Conservation (phyloP, 2,888 invertebrate species). For the Drepanosiphum platanoidis region DNA sequence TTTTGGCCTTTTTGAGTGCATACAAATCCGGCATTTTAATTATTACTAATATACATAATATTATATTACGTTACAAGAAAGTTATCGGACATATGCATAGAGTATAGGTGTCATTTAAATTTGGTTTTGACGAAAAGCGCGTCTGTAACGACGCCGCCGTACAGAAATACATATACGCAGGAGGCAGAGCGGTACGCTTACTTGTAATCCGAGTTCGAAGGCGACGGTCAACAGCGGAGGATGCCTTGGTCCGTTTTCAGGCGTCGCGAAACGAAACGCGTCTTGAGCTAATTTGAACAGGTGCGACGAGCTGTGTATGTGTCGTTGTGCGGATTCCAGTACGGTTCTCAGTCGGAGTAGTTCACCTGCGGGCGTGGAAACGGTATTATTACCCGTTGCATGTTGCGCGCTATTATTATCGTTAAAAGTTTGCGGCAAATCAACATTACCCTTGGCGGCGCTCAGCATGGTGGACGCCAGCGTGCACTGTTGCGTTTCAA, state of each 20-base stretch:
- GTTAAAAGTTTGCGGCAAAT: background rate
- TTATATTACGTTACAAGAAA: no score
- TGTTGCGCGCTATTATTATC: background rate
- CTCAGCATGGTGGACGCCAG: constrained; percentile 81
- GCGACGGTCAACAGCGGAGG: constrained; percentile 81
- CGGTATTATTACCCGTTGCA: no score
- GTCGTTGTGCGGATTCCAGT: constrained; percentile 80
- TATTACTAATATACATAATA: no score
- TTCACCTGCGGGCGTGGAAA: constrained; percentile 70
- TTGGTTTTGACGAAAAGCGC: no score
- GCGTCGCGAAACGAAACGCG: constrained; percentile 83
- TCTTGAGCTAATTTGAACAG: constrained; percentile 87
- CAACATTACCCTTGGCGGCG: constrained; percentile 73
- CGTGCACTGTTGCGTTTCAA: constrained; percentile 83
- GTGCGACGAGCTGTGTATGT: constrained; percentile 86
- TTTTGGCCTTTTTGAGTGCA: no score
- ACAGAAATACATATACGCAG: no score
- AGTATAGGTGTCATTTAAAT: no score
- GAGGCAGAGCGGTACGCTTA: no score
- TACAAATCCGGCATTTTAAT: no score
- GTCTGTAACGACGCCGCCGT: no score
- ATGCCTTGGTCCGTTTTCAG: constrained; percentile 81
- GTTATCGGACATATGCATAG: no score
- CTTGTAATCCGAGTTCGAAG: constrained; percentile 83
- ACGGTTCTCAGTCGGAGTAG: constrained; percentile 78